Percentiles rank a stretch among this genome's conserved stretches.
These are phyloP conservation scores for Castor canadensis DNA, from an alignment of 2,113 vertebrate species.

Conservation along the genomic window DNA sequence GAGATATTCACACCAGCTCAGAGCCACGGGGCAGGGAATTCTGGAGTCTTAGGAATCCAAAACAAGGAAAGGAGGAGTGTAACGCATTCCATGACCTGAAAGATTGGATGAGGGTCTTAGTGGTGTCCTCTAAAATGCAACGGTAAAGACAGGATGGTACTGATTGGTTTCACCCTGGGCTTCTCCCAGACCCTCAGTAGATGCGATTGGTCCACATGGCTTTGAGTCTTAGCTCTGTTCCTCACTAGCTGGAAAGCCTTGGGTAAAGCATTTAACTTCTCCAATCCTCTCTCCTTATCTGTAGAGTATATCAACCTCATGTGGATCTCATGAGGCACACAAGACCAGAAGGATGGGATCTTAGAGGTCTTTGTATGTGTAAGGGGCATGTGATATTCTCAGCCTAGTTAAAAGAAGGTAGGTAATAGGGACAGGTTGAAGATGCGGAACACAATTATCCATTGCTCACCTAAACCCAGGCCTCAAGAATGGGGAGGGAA, in stretches of 20 bases:
- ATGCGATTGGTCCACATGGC: no score
- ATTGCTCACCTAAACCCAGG: neutral
- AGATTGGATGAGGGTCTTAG: no score
- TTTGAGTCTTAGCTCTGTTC: neutral
- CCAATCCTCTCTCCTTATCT: neutral
- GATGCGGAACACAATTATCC: neutral
- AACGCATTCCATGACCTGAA: accelerated
- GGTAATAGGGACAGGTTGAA: neutral
- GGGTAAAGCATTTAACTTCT: neutral
- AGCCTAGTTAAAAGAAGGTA: neutral
- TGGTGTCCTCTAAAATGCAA: neutral
- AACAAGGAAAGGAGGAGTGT: neutral
- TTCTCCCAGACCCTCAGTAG: neutral
- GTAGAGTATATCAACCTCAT: accelerated
- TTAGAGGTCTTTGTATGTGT: neutral
- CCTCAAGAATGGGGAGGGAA: neutral
- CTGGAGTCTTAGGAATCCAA: neutral
- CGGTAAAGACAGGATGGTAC: neutral
- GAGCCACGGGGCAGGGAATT: neutral
- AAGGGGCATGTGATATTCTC: neutral
- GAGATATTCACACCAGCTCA: neutral
- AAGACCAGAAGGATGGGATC: neutral
- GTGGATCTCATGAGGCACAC: neutral
- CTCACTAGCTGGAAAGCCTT: neutral
- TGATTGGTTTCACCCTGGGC: neutral